Base-by-base conservation (phyloP, 2,797 vertebrate species). In the Odontamblyopus rebecca region DNA sequence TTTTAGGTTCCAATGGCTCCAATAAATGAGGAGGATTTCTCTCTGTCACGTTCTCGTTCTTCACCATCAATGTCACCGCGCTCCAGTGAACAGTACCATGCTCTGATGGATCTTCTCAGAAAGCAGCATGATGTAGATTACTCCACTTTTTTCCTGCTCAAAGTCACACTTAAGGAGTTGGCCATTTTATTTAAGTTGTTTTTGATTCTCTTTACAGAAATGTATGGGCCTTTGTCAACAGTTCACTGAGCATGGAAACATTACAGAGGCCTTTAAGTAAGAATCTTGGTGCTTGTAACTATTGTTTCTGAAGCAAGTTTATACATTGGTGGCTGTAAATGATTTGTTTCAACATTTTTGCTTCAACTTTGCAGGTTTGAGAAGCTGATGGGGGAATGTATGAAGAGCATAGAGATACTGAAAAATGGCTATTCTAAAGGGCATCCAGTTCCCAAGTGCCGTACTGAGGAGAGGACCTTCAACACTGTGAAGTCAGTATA, bases 391-490 rank as follows among this genome's bases (percentile, higher is more conserved):
- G 95, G 95, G 50, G 96, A 97, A 59, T 95, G 93, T 70, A 93
- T 93, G 88, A 94, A 92, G 81, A 93, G 90, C 86, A 95, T 97
- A 76, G 95, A 95, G 30, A 82, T 91, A 6, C 85, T 98, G 81
- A 96, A 95, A 84, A 95, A 91, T 26, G 93, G 94, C 18, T 92
- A 96, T 0, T 80, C 93, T 56, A 94, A 94, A n/a, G 96, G 95
- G 50, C 92, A 89, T 6, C 93, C 94, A 0, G 90, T 94, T 0
- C 97, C 96, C 18, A 88, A 78, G 56, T 93, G 92, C 86, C 96
- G 81, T 87, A 95, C 94, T 0, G 95, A 97, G 83, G 96, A 97
- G 86, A 93, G 96, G 75, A 98, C 96, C 23, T 86, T 96, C 84
- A 96, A 86, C 63, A 44, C 92, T 27, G 71, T 95, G 87, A 97